Percentiles rank a stretch among this genome's conserved stretches.
phyloP scores from a whole-genome alignment of 2,888 invertebrate genomes.

The Tinea trinotella region DNA sequence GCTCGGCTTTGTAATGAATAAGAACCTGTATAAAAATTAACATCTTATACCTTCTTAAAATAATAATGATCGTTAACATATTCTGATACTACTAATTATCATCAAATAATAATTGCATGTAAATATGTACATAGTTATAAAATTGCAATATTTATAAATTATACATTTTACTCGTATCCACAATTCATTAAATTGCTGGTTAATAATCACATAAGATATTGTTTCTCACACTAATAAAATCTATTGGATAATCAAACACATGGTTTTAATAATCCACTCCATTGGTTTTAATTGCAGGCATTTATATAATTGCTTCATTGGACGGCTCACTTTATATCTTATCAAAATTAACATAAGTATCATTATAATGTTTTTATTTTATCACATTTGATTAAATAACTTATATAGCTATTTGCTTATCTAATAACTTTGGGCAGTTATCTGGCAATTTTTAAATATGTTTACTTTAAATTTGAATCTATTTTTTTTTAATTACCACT shows the following conservation, averaged over 20 bases:
- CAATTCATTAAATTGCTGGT: neutral
- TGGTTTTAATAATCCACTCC: slow-evolving; percentile 46
- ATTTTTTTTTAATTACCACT: too few relatives aligned
- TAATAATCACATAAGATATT: slow-evolving; percentile 52
- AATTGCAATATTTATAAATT: too few relatives aligned
- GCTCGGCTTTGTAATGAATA: too few relatives aligned
- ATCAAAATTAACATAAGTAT: slow-evolving; percentile 23
- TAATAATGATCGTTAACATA: too few relatives aligned
- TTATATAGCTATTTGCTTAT: slow-evolving; percentile 2
- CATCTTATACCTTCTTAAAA: too few relatives aligned
- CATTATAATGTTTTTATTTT: slow-evolving; percentile 21
- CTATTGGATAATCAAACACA: slow-evolving; percentile 42
- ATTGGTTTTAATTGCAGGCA: slow-evolving; percentile 61
- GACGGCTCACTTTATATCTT: slow-evolving; percentile 38
- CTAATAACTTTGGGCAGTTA: neutral
- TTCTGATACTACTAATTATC: too few relatives aligned
- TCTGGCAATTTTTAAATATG: too few relatives aligned
- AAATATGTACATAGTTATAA: too few relatives aligned
- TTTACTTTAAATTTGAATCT: too few relatives aligned
- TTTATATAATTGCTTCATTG: slow-evolving; percentile 64
- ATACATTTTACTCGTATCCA: too few relatives aligned
- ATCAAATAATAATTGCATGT: too few relatives aligned
- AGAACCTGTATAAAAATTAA: too few relatives aligned
- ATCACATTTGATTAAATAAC: slow-evolving; percentile 6
- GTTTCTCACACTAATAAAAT: slow-evolving; percentile 65